phyloP scores from a whole-genome alignment of 1,140 invertebrate genomes.

The Batillaria attramentaria region DNA sequence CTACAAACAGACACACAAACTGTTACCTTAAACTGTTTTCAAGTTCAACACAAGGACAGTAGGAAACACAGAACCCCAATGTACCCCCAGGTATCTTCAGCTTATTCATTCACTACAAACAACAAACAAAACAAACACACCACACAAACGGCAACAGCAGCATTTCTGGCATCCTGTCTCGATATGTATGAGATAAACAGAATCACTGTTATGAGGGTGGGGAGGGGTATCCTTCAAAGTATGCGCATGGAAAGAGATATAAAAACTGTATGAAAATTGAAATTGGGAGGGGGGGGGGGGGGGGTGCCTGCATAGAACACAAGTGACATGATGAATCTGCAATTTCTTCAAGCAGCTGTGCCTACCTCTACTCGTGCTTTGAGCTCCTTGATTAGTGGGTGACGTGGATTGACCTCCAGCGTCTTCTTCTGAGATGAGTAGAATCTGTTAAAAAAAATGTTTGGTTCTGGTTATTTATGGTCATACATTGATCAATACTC shows the following conservation, averaged over 20 bases:
- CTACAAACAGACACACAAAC: not conserved
- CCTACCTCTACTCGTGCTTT: constrained; percentile 82
- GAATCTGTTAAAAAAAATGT: constrained; percentile 79
- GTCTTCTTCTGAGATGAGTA: constrained; percentile 98
- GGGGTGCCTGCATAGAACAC: not conserved
- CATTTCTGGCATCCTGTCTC: not conserved
- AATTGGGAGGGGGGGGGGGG: not conserved
- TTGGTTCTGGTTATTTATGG: too few species aligned
- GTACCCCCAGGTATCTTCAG: not conserved
- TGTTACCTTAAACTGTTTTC: not conserved
- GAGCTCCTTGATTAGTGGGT: constrained; percentile 95
- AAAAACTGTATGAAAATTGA: not conserved
- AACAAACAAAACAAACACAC: not conserved
- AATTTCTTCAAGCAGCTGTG: not conserved
- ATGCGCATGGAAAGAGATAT: too few species aligned
- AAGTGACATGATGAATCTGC: not conserved
- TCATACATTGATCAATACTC: too few species aligned
- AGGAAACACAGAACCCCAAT: not conserved
- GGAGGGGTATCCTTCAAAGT: too few species aligned
- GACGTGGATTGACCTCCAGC: constrained; percentile 96
- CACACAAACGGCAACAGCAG: not conserved
- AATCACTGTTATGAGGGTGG: too few species aligned
- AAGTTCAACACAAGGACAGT: not conserved
- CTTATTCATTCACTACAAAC: not conserved
- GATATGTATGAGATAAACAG: too few species aligned